Evolutionary conservation across 2,888 invertebrate species (phyloP).

Genomic region (Standfussiana lucernea): DNA sequence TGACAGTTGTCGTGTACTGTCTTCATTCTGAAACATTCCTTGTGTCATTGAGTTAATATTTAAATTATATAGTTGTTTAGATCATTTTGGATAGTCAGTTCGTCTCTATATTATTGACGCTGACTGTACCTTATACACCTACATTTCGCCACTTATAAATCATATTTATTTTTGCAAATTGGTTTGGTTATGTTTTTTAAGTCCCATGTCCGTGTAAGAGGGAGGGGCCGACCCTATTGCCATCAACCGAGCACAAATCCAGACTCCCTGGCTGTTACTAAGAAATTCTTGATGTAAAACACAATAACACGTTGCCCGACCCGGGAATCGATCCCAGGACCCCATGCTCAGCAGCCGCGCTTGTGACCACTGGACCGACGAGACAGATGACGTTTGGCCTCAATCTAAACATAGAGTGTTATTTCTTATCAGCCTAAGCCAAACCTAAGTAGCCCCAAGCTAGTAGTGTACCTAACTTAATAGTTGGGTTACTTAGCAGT

Average conservation of each 20-base stretch:
- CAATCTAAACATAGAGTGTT: neutral
- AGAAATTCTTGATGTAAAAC: neutral
- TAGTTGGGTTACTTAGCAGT: conserved; percentile 34
- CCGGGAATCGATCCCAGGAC: neutral
- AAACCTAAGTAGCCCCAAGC: conserved; percentile 24
- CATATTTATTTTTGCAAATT: no score
- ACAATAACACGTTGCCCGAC: neutral
- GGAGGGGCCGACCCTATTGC: neutral
- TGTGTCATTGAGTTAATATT: no score
- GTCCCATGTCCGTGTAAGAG: no score
- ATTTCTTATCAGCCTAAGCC: neutral
- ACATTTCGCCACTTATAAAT: no score
- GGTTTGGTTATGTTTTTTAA: neutral
- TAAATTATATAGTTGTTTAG: no score
- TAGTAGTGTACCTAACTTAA: conserved; percentile 27
- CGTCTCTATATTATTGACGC: no score
- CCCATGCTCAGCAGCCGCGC: neutral
- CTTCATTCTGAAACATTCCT: no score
- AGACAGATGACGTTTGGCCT: neutral
- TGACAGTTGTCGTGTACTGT: no score
- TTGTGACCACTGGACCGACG: neutral
- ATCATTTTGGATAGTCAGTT: no score
- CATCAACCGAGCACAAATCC: neutral
- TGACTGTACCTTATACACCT: neutral
- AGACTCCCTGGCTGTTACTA: neutral